phyloP scores from a whole-genome alignment of 2,113 vertebrate genomes.

The Chaetops frenatus region DNA sequence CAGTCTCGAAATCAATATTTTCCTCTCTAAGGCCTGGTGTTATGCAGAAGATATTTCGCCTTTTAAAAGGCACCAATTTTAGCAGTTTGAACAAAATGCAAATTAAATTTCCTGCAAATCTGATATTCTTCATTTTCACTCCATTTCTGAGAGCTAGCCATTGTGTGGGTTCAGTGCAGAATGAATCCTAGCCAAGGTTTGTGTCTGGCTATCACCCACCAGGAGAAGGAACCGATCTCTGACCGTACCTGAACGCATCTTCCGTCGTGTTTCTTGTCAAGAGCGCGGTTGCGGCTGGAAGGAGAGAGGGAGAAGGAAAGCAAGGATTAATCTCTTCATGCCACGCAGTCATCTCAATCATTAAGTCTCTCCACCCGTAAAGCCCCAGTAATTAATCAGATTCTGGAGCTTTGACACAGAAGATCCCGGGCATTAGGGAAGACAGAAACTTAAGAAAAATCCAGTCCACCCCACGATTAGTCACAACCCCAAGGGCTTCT shows the following conservation, averaged over 20 bases:
- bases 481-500: background rate
- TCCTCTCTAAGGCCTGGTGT: background rate
- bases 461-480: background rate
- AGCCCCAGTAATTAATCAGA: conserved; percentile 11
- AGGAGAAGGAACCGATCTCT: accelerated
- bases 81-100: background rate
- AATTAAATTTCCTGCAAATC: background rate
- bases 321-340: background rate
- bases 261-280: conserved; percentile 42
- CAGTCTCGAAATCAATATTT: background rate
- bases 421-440: background rate
- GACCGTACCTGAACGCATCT: conserved; percentile 4
- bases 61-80: background rate
- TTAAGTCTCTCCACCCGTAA: background rate
- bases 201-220: background rate
- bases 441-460: background rate
- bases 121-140: background rate
- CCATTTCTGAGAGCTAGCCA: background rate
- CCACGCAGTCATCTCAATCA: background rate
- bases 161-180: background rate
- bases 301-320: background rate
- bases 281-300: background rate
- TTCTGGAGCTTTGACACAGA: background rate
- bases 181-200: background rate
- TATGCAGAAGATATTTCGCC: background rate